phyloP scores from a whole-genome alignment of 2,113 vertebrate species.

The Engystomops pustulosus region DNA sequence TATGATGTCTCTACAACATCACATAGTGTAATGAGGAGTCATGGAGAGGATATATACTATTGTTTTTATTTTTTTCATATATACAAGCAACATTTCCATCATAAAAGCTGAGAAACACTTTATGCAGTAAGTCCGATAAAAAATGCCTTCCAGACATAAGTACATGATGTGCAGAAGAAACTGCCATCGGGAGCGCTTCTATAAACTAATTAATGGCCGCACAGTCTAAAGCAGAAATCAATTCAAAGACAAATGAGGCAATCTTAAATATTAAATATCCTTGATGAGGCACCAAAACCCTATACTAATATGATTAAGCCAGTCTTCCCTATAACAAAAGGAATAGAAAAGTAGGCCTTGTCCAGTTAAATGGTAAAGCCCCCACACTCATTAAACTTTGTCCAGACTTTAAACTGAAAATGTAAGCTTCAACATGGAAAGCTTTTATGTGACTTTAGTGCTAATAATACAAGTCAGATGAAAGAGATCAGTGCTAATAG shows the following conservation, averaged over 20 bases:
- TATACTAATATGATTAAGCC: constrained; percentile 28
- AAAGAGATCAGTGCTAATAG: constrained; percentile 51
- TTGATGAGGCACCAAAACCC: constrained; percentile 20
- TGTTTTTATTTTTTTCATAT: too few relatives aligned
- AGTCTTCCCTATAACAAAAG: constrained; percentile 34
- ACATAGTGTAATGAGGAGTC: too few relatives aligned
- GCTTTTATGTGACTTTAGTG: constrained; percentile 51
- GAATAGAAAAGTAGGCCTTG: constrained; percentile 33
- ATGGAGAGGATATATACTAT: too few relatives aligned
- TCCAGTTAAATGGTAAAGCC: constrained; percentile 34
- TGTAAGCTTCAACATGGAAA: constrained; percentile 43
- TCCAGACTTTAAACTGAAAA: constrained; percentile 46
- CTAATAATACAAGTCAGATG: constrained; percentile 53
- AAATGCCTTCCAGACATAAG: not conserved
- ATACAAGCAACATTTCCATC: too few relatives aligned
- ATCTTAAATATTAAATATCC: not conserved
- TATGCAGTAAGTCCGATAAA: not conserved
- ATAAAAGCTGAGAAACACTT: too few relatives aligned
- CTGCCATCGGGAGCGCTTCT: not conserved
- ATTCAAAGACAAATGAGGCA: constrained; percentile 34
- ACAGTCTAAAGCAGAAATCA: constrained; percentile 1
- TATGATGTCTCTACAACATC: too few relatives aligned
- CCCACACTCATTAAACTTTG: constrained; percentile 50
- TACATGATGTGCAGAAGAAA: not conserved
- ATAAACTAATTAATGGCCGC: constrained; percentile 32